These are phyloP conservation scores for Protonibea diacanthus DNA, from an alignment of 2,797 vertebrate species.

Conservation along the genomic window DNA sequence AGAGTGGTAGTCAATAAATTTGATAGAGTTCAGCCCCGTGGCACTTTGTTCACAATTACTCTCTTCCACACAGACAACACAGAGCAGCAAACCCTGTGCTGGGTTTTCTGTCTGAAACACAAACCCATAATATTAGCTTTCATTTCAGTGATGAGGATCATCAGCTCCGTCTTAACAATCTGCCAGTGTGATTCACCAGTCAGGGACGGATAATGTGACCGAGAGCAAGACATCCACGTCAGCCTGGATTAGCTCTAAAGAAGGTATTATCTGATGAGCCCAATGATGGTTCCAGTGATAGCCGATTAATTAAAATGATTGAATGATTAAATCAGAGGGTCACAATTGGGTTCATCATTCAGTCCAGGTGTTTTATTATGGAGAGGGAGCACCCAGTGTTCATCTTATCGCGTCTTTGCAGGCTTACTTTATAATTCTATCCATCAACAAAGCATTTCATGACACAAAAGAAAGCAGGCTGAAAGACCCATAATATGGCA, in stretches of 20 bases:
- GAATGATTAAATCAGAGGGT: constrained; percentile 56
- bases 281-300: constrained; percentile 48
- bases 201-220: constrained; percentile 47
- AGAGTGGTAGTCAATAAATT: constrained; percentile 70
- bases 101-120: constrained; percentile 19
- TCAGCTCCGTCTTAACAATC: constrained; percentile 34
- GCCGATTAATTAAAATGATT: constrained; percentile 69
- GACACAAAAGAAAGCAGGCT: constrained; percentile 40
- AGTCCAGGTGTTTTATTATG: constrained; percentile 54
- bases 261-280: constrained; percentile 54
- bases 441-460: constrained; percentile 56
- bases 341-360: constrained; percentile 52
- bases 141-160: constrained; percentile 36
- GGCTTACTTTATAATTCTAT: constrained; percentile 57
- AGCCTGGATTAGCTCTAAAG: constrained; percentile 55
- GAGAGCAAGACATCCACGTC: constrained; percentile 37
- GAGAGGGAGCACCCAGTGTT: constrained; percentile 27
- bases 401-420: constrained; percentile 54
- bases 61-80: constrained; percentile 41
- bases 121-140: constrained; percentile 30
- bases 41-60: constrained; percentile 71
- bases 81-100: constrained; percentile 6
- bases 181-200: constrained; percentile 35
- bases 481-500: constrained; percentile 57
- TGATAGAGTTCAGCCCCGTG: constrained; percentile 72